phyloP scores from a whole-genome alignment of 2,888 invertebrate species.

The Teleogryllus oceanicus region DNA sequence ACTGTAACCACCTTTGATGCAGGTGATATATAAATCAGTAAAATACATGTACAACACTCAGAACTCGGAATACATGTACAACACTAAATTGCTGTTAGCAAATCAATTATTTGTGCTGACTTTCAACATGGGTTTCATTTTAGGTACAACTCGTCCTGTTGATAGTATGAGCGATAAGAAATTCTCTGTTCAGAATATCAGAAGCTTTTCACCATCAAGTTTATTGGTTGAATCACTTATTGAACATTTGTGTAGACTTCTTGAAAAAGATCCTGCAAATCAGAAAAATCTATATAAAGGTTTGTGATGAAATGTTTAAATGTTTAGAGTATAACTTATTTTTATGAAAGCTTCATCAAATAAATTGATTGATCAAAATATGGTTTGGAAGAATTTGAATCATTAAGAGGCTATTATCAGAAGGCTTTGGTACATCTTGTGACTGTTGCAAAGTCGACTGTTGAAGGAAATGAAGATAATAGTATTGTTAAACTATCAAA shows the following conservation, averaged over 20 bases:
- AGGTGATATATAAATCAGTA: conserved; percentile 18
- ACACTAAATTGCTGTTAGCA: no score
- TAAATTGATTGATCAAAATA: conserved; percentile 68
- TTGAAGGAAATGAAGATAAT: conserved; percentile 19
- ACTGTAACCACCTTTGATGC: conserved; percentile 35
- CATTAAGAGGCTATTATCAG: conserved; percentile 65
- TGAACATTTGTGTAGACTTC: conserved; percentile 62
- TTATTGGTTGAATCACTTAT: conserved; percentile 67
- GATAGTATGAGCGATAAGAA: conserved; percentile 24
- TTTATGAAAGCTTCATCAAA: conserved; percentile 62
- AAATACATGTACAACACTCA: no score
- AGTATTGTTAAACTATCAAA: conserved; percentile 28
- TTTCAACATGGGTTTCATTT: no score
- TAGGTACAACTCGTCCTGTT: conserved; percentile 26
- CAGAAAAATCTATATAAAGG: conserved; percentile 61
- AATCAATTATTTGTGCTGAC: no score
- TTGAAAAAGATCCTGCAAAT: conserved; percentile 58
- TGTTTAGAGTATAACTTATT: background rate
- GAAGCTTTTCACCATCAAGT: conserved; percentile 54
- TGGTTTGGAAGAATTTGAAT: conserved; percentile 65
- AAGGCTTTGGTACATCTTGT: conserved; percentile 63
- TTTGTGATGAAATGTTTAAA: conserved; percentile 38
- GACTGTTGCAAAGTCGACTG: conserved; percentile 51
- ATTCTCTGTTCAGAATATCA: conserved; percentile 36
- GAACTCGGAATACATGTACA: no score